A percentile compares a stretch with the other conserved stretches of the same genome.
Evolutionary conservation across 1,140 invertebrate genomes (phyloP).

Genomic region (Apis cerana): DNA sequence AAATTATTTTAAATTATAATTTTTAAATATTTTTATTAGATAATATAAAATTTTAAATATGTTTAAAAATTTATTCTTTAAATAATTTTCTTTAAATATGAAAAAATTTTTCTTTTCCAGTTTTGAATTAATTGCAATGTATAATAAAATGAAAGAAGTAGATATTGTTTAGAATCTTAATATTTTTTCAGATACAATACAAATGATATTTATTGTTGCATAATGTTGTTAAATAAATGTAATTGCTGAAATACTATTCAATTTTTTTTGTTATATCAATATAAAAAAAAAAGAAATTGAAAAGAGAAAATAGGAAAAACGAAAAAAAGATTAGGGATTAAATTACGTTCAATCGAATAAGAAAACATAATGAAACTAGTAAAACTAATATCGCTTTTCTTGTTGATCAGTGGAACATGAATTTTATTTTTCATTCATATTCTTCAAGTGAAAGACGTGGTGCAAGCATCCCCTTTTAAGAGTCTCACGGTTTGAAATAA

Average conservation of each 20-base stretch:
- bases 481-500: conserved; percentile 79
- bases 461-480: conserved; percentile 75
- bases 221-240: neutral
- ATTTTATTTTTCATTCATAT: conserved; percentile 79
- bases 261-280: neutral
- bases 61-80: neutral
- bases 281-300: conserved; percentile 43
- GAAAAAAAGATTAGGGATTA: conserved; percentile 46
- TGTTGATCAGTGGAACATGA: conserved; percentile 67
- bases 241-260: neutral
- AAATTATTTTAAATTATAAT: too few species aligned
- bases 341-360: conserved; percentile 75
- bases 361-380: conserved; percentile 76
- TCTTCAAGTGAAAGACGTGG: conserved; percentile 62
- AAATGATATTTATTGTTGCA: neutral
- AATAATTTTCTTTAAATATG: neutral
- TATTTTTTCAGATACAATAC: neutral
- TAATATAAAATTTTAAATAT: neutral
- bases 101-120: neutral
- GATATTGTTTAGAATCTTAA: neutral
- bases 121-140: too few species aligned
- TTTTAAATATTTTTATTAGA: neutral
- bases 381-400: conserved; percentile 33
- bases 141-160: neutral
- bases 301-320: conserved; percentile 29